phyloP scores from a whole-genome alignment of 2,113 vertebrate genomes.

The Scopus umbretta region DNA sequence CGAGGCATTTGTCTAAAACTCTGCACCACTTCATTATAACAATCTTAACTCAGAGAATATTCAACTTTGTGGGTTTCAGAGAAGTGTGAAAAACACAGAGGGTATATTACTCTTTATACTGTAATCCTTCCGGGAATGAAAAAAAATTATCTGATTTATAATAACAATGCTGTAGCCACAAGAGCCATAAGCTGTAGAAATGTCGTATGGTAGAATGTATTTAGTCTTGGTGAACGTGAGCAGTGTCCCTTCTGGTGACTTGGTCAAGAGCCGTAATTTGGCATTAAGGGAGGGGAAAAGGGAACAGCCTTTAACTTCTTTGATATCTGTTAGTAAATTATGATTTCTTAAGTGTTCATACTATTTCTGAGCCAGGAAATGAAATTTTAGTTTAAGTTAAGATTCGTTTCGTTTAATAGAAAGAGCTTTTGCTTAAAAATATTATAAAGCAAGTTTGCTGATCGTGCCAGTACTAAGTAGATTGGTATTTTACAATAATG shows the following conservation, averaged over 20 bases:
- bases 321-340: background rate
- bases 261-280: background rate
- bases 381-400: background rate
- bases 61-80: background rate
- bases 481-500: background rate
- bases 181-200: background rate
- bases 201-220: background rate
- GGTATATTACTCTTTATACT: background rate
- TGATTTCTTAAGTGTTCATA: background rate
- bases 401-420: background rate
- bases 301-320: background rate
- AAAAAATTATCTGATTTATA: background rate
- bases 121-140: background rate
- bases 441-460: background rate
- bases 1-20: background rate
- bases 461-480: background rate
- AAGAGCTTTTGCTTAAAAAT: background rate
- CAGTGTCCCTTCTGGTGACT: background rate
- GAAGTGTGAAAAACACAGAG: background rate
- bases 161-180: background rate
- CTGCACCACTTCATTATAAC: background rate
- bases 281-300: background rate
- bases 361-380: background rate
- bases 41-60: background rate
- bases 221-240: background rate